A percentile compares a stretch with the other conserved stretches of the same genome.
Conservation (phyloP, 2,888 invertebrate species). For the Thymelicus lineola region DNA sequence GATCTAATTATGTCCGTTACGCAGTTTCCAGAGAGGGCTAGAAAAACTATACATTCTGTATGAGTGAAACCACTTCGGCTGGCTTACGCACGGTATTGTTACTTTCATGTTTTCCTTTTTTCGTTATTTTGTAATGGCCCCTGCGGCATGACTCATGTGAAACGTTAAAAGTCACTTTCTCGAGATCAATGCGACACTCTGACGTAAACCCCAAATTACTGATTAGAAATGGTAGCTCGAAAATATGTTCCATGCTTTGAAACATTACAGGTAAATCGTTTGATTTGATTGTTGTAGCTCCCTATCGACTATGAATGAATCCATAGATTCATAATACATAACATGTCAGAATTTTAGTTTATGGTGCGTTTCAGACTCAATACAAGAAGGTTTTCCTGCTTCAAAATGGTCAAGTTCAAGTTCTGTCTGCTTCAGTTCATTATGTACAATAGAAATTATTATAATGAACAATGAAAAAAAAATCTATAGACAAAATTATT, state of each 20-base stretch:
- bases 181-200: slow-evolving; percentile 28
- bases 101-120: slow-evolving; percentile 44
- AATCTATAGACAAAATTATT: too few relatives aligned
- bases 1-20: slow-evolving; percentile 60
- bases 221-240: not conserved
- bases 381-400: not conserved
- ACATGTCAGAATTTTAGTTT: slow-evolving; percentile 30
- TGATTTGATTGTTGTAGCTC: not conserved
- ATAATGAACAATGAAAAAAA: not conserved
- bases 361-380: slow-evolving; percentile 26
- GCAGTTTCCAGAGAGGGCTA: slow-evolving; percentile 49
- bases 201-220: slow-evolving; percentile 20
- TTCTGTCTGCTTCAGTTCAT: not conserved
- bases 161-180: slow-evolving; percentile 51
- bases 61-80: slow-evolving; percentile 1
- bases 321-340: slow-evolving; percentile 28
- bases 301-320: slow-evolving; percentile 33
- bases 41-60: slow-evolving; percentile 2
- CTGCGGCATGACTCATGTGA: slow-evolving; percentile 59
- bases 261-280: not conserved
- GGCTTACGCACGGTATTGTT: not conserved
- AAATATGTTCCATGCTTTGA: slow-evolving; percentile 2
- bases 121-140: slow-evolving; percentile 46
- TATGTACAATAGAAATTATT: too few relatives aligned
- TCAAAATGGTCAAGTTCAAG: not conserved